phyloP scores from a whole-genome alignment of 2,888 invertebrate genomes.

The Chloromyia formosa region DNA sequence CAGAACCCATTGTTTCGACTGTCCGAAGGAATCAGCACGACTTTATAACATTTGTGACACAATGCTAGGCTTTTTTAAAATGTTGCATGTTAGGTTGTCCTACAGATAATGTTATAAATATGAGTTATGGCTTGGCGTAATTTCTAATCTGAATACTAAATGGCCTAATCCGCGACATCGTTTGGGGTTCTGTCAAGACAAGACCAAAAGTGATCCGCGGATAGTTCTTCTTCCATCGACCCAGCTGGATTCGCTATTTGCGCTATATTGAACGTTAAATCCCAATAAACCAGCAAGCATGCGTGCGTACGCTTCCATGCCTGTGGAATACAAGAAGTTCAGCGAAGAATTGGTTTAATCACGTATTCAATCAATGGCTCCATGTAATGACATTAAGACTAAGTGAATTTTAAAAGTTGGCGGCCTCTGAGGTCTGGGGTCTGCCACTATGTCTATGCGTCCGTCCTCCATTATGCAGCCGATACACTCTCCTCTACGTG shows the following conservation, averaged over 20 bases:
- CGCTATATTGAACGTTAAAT: conserved; percentile 24
- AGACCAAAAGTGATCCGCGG: too few species aligned
- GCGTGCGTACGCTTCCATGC: conserved; percentile 20
- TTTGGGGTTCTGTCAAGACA: not conserved
- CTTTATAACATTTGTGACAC: conserved; percentile 42
- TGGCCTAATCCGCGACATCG: not conserved
- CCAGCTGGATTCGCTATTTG: not conserved
- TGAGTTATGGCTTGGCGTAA: conserved; percentile 13
- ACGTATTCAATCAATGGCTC: conserved; percentile 41
- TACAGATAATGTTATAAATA: conserved; percentile 8
- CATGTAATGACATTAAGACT: conserved; percentile 41
- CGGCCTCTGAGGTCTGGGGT: conserved; percentile 36
- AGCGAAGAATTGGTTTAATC: conserved; percentile 9
- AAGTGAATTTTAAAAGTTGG: conserved; percentile 36
- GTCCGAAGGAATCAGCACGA: conserved; percentile 14
- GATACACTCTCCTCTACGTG: not conserved
- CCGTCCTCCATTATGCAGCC: conserved; percentile 34
- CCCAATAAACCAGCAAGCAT: conserved; percentile 14
- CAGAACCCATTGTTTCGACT: conserved; percentile 15
- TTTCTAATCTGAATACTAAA: conserved; percentile 36
- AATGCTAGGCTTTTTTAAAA: conserved; percentile 27
- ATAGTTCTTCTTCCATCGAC: conserved; percentile 13
- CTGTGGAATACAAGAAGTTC: conserved; percentile 23
- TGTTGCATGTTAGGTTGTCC: conserved; percentile 19
- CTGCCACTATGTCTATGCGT: conserved; percentile 40